These are phyloP conservation scores for Aleiodes alternator DNA, from an alignment of 2,888 invertebrate species.

Conservation along the genomic window DNA sequence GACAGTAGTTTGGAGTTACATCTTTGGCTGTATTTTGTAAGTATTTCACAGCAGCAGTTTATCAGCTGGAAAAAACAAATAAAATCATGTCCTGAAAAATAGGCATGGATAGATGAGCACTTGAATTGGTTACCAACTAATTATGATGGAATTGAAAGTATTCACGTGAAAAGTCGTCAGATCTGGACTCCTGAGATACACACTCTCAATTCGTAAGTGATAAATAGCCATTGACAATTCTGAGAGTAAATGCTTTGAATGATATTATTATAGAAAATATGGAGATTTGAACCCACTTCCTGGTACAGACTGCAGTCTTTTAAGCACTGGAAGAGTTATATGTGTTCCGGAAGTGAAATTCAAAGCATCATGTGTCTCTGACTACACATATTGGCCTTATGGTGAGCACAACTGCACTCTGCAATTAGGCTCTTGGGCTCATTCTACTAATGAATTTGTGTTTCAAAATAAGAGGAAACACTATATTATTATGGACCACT, in stretches of 20 bases:
- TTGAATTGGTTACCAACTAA: conserved; percentile 83
- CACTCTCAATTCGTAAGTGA: conserved; percentile 81
- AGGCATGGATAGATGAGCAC: conserved; percentile 84
- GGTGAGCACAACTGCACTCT: conserved; percentile 81
- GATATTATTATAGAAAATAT: too few species aligned
- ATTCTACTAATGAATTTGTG: conserved; percentile 79
- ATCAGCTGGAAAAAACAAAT: not conserved
- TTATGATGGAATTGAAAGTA: conserved; percentile 79
- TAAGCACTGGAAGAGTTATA: conserved; percentile 77
- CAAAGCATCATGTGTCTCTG: conserved; percentile 78
- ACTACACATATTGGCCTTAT: conserved; percentile 81
- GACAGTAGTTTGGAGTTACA: conserved; percentile 73
- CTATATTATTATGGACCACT: conserved; percentile 25
- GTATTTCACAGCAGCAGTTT: conserved; percentile 42
- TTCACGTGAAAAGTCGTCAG: conserved; percentile 79
- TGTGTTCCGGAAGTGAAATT: conserved; percentile 79
- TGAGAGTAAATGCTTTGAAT: too few species aligned
- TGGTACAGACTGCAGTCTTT: conserved; percentile 76
- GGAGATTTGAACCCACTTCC: conserved; percentile 13
- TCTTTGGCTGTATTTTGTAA: conserved; percentile 63
- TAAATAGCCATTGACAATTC: not conserved
- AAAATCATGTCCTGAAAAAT: conserved; percentile 38
- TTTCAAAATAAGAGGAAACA: too few species aligned
- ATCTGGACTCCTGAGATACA: conserved; percentile 87
- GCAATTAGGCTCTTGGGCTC: conserved; percentile 81